phyloP scores from a whole-genome alignment of 1,140 invertebrate species.

The Neomicropteryx cornuta region DNA sequence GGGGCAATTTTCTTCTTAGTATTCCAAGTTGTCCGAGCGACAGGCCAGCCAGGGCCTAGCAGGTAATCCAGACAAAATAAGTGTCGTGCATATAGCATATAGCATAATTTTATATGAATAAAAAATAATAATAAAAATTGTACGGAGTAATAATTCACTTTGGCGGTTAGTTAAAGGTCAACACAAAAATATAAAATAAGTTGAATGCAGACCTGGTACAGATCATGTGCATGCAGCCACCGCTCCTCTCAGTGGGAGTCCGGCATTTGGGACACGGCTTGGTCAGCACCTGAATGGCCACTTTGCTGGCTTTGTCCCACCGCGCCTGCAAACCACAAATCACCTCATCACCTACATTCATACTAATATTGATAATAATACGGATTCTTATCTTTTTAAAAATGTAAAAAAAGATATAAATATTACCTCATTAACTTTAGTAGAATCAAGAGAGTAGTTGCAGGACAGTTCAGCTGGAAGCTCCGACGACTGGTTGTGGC shows the following conservation, averaged over 20 bases:
- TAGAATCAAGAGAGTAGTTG: constrained; percentile 50
- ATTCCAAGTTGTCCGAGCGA: too few relatives aligned
- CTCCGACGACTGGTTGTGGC: constrained; percentile 34
- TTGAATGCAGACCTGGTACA: constrained; percentile 51
- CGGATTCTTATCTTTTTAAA: constrained; percentile 2
- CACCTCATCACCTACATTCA: not conserved
- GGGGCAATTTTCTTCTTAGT: too few relatives aligned
- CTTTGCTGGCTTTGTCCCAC: constrained; percentile 67
- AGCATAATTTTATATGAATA: too few relatives aligned
- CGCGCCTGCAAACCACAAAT: constrained; percentile 38
- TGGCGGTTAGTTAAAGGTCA: too few relatives aligned
- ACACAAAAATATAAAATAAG: too few relatives aligned
- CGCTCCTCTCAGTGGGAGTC: constrained; percentile 75
- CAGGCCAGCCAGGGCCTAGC: too few relatives aligned
- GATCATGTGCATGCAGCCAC: constrained; percentile 86
- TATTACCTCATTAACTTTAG: constrained; percentile 10
- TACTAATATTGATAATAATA: not conserved
- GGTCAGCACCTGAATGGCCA: constrained; percentile 65
- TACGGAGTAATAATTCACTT: too few relatives aligned
- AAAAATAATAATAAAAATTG: too few relatives aligned
- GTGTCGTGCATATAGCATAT: too few relatives aligned
- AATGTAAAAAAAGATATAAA: not conserved
- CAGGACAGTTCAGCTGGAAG: constrained; percentile 22
- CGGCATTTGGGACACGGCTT: constrained; percentile 84
- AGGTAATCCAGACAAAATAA: too few relatives aligned